Base-by-base conservation (phyloP, 1,140 invertebrate genomes). In the Temnothorax longispinosus region DNA sequence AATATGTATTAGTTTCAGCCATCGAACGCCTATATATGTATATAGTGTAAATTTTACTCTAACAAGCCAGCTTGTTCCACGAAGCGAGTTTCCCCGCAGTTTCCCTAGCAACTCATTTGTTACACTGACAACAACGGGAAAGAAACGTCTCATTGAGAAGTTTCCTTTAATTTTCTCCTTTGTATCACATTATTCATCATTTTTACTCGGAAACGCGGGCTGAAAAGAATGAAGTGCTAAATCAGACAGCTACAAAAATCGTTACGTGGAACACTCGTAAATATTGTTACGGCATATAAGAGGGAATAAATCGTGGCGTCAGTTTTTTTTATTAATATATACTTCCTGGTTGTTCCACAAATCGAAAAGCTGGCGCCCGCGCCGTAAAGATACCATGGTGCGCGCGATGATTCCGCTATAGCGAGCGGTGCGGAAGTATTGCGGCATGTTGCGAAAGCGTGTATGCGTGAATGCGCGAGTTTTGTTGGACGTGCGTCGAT, bases 1-100 rank as follows among this genome's bases (percentile, higher is more conserved):
- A 15, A 62, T 62, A 41, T 27, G n/a, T 56, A 60, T 60, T 75
- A 84, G 18, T 82, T 84, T 84, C 62, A 38, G 3, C 7, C 0
- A 74, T 60, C 27, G 35, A 35, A 35, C 27, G 8, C 1, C 7
- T 52, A 27, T 13, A 41, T 44, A 58, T 69, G 21, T 69, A 38
- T 5, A 38, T 65, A 65, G 13, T 3, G 13, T 71, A 13, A 8
- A 74, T 60, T 21, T 44, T 60, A 8, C 11, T 41, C 1, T 27
- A 27, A 27, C 47, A 71, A 78, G 64, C 6, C 10, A 21, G n/a
- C 11, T 35, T 32, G 27, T 72, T 82, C 7, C 21, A 32, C 27
- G 52, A 82, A 72, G 15, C 18, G 35, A 74, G 41, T 50, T 69
- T 27, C n/a, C 18, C 2, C 54, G n/a, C 5, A 58, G 13, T 82